Base-by-base conservation (phyloP, 2,797 vertebrate genomes). In the Xyrichtys novacula region DNA sequence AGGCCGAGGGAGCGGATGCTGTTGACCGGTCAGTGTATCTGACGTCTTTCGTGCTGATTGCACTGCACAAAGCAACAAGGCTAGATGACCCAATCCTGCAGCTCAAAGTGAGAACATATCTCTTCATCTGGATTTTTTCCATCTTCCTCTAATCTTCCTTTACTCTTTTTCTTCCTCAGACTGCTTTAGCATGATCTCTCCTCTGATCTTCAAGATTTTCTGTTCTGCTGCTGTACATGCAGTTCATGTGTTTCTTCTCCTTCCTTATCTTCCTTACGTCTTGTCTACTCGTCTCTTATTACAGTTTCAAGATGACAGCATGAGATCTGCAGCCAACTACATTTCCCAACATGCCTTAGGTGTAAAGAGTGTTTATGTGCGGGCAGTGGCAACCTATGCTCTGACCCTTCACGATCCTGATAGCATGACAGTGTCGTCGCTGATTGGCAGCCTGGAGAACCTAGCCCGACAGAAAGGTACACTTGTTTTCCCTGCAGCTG, bases 31-130 rank as follows among this genome's bases (percentile, higher is more conserved):
- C 90, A 0, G 89, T 96, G 8, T 97, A 93, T 61, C 89, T 98
- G 49, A 98, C 97, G 5, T 96, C 97, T 28, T 96, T 96, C 70
- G 89, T 90, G 23, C 19, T 96, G 43, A 96, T 98, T 53, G 95
- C 94, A 8, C 89, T 99, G 43, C 78, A 85, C 65, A 93, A 84
- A 53, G 88, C 93, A 0, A 87, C 92, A 1, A 70, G 85, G 29
- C 76, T 95, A 48, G 48, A 34, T 5, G 64, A 78, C 12, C 94
- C 81, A 0, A 84, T 92, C 7, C 63, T 94, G 77, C 78, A 77
- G 85, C 96, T 97, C 60, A 76, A 1, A 34, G 91, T 91, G 23
- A 83, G 75, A 54, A 29, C 48, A 11, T n/a, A 2, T 28, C 6
- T 14, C 2, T 9, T 11, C 9, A 15, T 26, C 14, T 3, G 7